Evolutionary conservation across 2,113 vertebrate genomes (phyloP), one percentile per base, ranked within the genome.

Genomic region (Gymnorhina tibicen): DNA sequence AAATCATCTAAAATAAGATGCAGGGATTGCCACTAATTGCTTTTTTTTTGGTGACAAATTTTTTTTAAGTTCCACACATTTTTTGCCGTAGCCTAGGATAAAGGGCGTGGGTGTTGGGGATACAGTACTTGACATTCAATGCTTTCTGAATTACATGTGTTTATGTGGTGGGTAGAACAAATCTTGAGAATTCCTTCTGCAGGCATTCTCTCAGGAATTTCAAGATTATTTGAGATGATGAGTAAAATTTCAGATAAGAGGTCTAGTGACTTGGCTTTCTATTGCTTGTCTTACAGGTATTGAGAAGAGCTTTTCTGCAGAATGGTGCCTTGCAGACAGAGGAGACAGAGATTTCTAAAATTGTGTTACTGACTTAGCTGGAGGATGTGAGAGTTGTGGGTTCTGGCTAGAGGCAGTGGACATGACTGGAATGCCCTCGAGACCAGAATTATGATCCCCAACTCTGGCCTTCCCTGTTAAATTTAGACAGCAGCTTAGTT

Each of bases 401-500:
- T 30, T 80, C 55, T 79, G 72, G 32, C 52, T 78, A 47, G 69
- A 75, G 47, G 32, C 3, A 2, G 17, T 80, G 87, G 58, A 80
- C 5, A 6, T 72, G 56, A 28, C 83, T 76, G n/a, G 72, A 93
- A 73, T 69, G 56, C n/a, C 60, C 24, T 53, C 42, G 59, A 63
- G 68, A 67, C 82, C 72, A 84, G 72, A 84, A 66, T 88, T 84
- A 41, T 2, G 6, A 60, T 92, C 42, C 4, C 10, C 6, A 78
- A 3, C 68, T 90, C 22, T 4, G 24, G 3, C 72, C 62, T 77
- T 93, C 60, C 39, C 66, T 84, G 79, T 86, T 96, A 93, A 92
- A 96, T 91, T 96, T 96, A 95, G 88, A 70, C 52, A 74, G 28
- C 22, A 86, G 49, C 53, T 88, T 85, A 46, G 56, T 83, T 93